Percentiles rank a stretch among this genome's conserved stretches.
Evolutionary conservation across 2,888 invertebrate species (phyloP).

Genomic region (Antheraea assamensis): DNA sequence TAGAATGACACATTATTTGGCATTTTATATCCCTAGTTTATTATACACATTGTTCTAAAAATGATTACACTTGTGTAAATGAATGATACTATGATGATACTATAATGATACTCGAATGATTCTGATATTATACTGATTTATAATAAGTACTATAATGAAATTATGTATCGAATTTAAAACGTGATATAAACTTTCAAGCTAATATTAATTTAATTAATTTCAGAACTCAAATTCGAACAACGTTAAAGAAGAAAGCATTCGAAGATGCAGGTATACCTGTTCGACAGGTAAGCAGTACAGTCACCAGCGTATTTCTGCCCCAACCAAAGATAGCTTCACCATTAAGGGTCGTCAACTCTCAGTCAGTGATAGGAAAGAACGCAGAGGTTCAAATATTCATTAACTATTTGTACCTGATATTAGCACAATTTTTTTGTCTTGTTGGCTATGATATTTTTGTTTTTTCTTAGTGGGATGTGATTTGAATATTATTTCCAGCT

Average conservation of each 20-base stretch:
- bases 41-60: too few relatives aligned
- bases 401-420: constrained; percentile 53
- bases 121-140: background rate
- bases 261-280: constrained; percentile 93
- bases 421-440: constrained; percentile 31
- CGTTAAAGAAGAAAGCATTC: constrained; percentile 92
- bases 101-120: background rate
- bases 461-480: constrained; percentile 38
- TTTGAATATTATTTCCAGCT: constrained; percentile 23
- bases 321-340: constrained; percentile 58
- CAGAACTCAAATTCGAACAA: constrained; percentile 93
- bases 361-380: constrained; percentile 75
- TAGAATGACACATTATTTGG: background rate
- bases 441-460: constrained; percentile 45
- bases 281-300: constrained; percentile 83
- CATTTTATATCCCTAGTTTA: too few relatives aligned
- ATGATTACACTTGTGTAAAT: background rate
- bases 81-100: background rate
- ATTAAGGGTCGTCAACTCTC: constrained; percentile 62
- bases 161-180: background rate
- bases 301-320: constrained; percentile 62
- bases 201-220: constrained; percentile 41
- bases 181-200: background rate
- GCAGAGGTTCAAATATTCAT: constrained; percentile 80
- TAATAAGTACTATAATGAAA: background rate